phyloP scores from a whole-genome alignment of 2,113 vertebrate species.

The Gorsachius goisagi region DNA sequence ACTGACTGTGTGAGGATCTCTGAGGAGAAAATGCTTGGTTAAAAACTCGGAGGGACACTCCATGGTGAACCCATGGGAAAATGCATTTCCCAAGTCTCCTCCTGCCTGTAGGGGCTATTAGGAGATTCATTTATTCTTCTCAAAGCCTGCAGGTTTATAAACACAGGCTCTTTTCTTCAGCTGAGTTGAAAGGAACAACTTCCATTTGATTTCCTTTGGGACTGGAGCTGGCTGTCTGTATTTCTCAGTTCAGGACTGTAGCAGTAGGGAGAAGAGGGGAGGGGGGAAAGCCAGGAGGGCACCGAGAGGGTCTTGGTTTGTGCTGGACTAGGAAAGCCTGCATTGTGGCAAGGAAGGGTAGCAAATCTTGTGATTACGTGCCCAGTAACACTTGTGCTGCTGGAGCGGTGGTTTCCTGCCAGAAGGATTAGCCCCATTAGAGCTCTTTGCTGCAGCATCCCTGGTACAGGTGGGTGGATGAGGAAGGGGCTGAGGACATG shows the following conservation, averaged over 20 bases:
- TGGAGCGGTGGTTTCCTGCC: background rate
- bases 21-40: background rate
- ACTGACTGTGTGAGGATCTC: background rate
- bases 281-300: background rate
- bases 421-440: background rate
- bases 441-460: background rate
- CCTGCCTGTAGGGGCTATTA: background rate
- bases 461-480: background rate
- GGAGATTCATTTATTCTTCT: conserved; percentile 52
- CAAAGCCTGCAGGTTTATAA: conserved; percentile 35
- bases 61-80: background rate
- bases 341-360: background rate
- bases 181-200: conserved; percentile 56
- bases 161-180: conserved; percentile 31
- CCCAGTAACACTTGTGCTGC: background rate
- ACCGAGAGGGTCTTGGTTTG: background rate
- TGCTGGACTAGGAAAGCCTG: background rate
- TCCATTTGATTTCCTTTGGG: conserved; percentile 63
- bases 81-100: background rate
- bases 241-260: background rate
- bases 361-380: background rate
- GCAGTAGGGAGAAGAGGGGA: background rate
- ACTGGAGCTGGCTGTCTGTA: background rate
- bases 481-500: background rate
- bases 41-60: background rate